Conservation (phyloP, 1,140 invertebrate species). For the Pseudoatta argentina region DNA sequence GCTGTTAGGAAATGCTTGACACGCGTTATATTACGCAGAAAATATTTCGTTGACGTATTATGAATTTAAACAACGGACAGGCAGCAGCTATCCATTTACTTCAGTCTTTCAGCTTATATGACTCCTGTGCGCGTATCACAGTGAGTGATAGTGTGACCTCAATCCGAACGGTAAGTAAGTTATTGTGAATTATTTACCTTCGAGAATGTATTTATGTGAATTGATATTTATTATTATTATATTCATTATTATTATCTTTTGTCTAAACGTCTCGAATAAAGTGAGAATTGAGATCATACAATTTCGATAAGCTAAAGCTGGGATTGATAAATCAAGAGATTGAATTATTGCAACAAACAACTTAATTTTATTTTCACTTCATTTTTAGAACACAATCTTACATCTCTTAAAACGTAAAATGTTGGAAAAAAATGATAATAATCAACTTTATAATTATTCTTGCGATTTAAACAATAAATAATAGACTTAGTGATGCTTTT, state of each 20-base stretch:
- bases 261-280: too few species aligned
- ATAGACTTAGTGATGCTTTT: background rate
- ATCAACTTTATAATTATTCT: background rate
- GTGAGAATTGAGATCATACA: too few species aligned
- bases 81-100: background rate
- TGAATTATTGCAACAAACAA: too few species aligned
- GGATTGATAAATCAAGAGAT: too few species aligned
- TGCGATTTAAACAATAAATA: background rate
- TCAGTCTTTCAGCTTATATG: background rate
- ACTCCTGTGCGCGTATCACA: background rate
- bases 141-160: background rate
- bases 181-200: background rate
- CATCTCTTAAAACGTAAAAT: too few species aligned
- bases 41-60: background rate
- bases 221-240: background rate
- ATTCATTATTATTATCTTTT: too few species aligned
- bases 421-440: background rate
- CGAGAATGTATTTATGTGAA: background rate
- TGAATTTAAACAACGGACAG: background rate
- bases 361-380: too few species aligned
- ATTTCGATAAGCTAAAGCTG: too few species aligned
- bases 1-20: background rate
- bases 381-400: too few species aligned
- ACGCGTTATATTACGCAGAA: background rate
- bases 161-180: background rate